Evolutionary conservation across 2,888 invertebrate genomes (phyloP).

Genomic region (Helicoverpa assulta): DNA sequence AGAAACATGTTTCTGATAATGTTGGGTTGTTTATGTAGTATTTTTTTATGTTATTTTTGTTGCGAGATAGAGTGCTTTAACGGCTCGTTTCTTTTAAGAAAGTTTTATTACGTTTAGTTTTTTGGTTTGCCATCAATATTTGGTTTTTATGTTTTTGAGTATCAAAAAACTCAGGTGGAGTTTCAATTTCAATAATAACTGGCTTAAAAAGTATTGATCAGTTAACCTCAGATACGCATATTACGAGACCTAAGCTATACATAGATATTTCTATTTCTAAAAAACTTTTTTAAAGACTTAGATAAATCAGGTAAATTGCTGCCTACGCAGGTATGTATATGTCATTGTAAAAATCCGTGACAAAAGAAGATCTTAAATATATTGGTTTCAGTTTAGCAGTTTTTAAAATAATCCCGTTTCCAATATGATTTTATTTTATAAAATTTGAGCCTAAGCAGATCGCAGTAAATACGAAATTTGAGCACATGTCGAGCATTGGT

Average conservation of each 20-base stretch:
- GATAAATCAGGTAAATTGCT: no score
- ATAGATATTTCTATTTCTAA: no score
- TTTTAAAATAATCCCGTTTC: conserved; percentile 16
- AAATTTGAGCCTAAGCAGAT: conserved; percentile 41
- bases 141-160: no score
- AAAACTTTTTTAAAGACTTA: no score
- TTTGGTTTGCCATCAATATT: no score
- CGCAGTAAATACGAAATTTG: conserved; percentile 62
- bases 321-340: no score
- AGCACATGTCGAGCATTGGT: conserved; percentile 68
- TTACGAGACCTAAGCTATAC: no score
- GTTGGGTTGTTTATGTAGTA: conserved; percentile 24
- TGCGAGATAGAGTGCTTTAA: background rate
- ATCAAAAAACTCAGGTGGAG: no score
- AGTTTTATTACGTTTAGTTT: conserved; percentile 4
- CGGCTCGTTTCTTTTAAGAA: background rate
- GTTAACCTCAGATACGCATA: no score
- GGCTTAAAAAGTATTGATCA: no score
- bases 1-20: conserved; percentile 20
- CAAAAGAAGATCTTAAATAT: background rate
- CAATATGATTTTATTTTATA: conserved; percentile 28
- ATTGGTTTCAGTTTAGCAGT: background rate
- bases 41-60: conserved; percentile 1
- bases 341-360: background rate
- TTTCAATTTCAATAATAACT: no score